Conservation (phyloP, 2,888 invertebrate genomes). For the Bruchidius siliquastri region DNA sequence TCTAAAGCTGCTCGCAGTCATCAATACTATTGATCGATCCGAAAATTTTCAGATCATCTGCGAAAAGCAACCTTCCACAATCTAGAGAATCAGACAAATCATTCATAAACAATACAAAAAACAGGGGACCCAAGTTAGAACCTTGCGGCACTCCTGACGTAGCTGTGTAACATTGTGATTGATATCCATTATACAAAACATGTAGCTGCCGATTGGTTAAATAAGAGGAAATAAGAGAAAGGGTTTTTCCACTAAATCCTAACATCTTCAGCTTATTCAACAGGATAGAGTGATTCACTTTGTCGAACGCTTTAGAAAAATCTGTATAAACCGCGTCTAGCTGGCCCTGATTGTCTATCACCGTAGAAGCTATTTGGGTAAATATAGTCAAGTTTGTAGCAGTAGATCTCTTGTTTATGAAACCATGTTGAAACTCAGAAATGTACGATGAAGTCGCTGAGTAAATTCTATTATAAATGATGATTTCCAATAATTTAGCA, state of each 20-base stretch:
- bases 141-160: slow-evolving; percentile 11
- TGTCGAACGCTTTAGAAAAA: slow-evolving; percentile 5
- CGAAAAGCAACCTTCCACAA: slow-evolving; percentile 8
- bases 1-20: slow-evolving; percentile 4
- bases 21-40: slow-evolving; percentile 3
- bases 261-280: slow-evolving; percentile 4
- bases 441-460: too few relatives aligned
- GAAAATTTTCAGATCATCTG: slow-evolving; percentile 12
- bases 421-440: slow-evolving; percentile 8
- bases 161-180: not conserved
- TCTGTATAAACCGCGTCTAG: slow-evolving; percentile 1
- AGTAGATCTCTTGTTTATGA: slow-evolving; percentile 7
- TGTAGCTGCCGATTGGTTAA: slow-evolving; percentile 3
- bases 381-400: slow-evolving; percentile 6
- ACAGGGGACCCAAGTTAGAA: slow-evolving; percentile 10
- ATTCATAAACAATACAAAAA: slow-evolving; percentile 11
- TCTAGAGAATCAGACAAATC: slow-evolving; percentile 4
- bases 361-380: not conserved
- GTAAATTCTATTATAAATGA: too few relatives aligned
- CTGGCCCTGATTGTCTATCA: not conserved
- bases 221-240: slow-evolving; percentile 5
- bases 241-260: not conserved
- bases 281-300: slow-evolving; percentile 5
- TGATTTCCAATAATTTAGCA: too few relatives aligned
- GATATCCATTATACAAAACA: slow-evolving; percentile 3